Conservation (phyloP, 1,140 invertebrate genomes). For the Drosophila pachea region DNA sequence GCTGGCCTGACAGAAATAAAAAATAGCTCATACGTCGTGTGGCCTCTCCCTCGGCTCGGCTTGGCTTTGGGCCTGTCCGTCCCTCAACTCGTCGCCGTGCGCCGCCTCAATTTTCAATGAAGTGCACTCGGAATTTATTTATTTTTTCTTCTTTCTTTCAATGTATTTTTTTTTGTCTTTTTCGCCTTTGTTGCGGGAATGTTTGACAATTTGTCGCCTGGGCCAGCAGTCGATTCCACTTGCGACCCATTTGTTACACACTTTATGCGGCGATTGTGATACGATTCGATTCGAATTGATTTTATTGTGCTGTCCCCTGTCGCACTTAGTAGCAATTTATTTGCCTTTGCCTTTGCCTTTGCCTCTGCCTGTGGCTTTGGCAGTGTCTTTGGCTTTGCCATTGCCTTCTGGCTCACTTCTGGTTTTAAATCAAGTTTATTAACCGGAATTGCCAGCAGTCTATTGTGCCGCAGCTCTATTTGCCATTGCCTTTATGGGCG, state of each 20-base stretch:
- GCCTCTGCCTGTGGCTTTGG: slow-evolving; percentile 26
- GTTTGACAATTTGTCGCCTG: slow-evolving; percentile 73
- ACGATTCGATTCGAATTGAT: slow-evolving; percentile 31
- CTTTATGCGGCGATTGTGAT: slow-evolving; percentile 41
- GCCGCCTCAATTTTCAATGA: slow-evolving; percentile 53
- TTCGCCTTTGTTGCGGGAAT: slow-evolving; percentile 44
- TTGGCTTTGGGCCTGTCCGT: slow-evolving; percentile 58
- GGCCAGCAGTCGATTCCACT: slow-evolving; percentile 46
- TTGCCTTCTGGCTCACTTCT: slow-evolving; percentile 54
- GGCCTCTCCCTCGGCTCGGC: slow-evolving; percentile 52
- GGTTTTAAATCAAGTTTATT: slow-evolving; percentile 78
- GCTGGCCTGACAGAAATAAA: slow-evolving; percentile 6
- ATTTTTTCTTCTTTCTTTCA: background rate
- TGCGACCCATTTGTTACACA: slow-evolving; percentile 69
- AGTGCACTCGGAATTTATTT: slow-evolving; percentile 58
- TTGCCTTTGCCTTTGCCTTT: slow-evolving; percentile 50
- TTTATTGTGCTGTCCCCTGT: slow-evolving; percentile 30
- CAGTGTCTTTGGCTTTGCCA: background rate
- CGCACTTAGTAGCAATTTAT: slow-evolving; percentile 72
- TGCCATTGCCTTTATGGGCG: slow-evolving; percentile 59
- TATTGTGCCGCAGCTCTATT: slow-evolving; percentile 42
- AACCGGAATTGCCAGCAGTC: slow-evolving; percentile 66
- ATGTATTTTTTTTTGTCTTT: background rate
- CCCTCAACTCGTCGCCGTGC: slow-evolving; percentile 56
- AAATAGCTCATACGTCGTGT: slow-evolving; percentile 57